A percentile compares a stretch with the other conserved stretches of the same genome.
Conservation (phyloP, 2,888 invertebrate species). For the Neria commutata region DNA sequence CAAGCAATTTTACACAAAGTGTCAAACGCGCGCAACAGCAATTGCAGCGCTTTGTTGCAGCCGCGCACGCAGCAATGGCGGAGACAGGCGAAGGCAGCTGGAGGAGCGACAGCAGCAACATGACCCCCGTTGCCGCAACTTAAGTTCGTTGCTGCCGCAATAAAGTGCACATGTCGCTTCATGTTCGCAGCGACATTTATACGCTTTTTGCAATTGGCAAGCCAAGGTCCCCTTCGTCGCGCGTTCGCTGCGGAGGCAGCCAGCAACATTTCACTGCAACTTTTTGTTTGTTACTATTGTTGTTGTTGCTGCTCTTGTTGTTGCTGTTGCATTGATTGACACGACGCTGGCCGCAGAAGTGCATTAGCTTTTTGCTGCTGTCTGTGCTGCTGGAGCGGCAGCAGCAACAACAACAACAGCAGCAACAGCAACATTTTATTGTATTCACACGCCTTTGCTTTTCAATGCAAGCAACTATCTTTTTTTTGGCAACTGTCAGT, state of each 20-base stretch:
- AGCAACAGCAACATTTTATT: too few species aligned
- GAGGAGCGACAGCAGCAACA: constrained; percentile 31
- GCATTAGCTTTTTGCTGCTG: constrained; percentile 55
- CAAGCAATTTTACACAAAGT: constrained; percentile 1
- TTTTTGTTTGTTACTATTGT: constrained; percentile 5
- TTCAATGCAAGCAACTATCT: too few species aligned
- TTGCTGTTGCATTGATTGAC: constrained; percentile 41
- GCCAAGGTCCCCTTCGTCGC: too few species aligned
- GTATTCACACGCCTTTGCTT: too few species aligned
- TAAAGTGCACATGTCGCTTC: constrained; percentile 59
- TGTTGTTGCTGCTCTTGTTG: constrained; percentile 7
- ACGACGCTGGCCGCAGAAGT: constrained; percentile 58
- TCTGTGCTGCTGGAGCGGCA: constrained; percentile 24
- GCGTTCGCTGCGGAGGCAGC: constrained; percentile 11
- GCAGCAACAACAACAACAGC: too few species aligned
- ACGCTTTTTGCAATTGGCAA: constrained; percentile 41
- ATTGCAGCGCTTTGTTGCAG: background rate
- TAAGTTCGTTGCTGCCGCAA: constrained; percentile 38
- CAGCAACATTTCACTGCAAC: constrained; percentile 22
- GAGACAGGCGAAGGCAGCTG: background rate
- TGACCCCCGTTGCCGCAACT: constrained; percentile 28
- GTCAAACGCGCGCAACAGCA: constrained; percentile 31
- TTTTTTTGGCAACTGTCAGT: too few species aligned
- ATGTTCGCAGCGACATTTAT: constrained; percentile 59
- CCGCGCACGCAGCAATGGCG: background rate